phyloP scores from a whole-genome alignment of 2,888 invertebrate genomes.

The Rhingia campestris region DNA sequence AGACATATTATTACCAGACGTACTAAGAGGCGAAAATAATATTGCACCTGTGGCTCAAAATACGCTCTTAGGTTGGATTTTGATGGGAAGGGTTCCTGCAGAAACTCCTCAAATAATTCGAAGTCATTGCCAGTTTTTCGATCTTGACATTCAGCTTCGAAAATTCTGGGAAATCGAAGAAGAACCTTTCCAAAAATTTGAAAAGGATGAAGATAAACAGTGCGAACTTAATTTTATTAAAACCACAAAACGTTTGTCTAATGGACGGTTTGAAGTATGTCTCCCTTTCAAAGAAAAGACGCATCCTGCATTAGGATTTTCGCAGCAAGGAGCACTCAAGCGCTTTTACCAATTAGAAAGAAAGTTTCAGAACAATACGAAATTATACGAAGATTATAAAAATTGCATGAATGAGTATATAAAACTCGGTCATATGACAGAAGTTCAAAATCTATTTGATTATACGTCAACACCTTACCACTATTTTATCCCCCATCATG shows the following conservation, averaged over 20 bases:
- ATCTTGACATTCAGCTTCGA: constrained; percentile 1
- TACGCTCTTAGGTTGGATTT: too few species aligned
- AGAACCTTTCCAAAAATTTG: background rate
- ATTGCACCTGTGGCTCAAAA: too few species aligned
- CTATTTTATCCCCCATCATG: constrained; percentile 1
- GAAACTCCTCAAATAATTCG: background rate
- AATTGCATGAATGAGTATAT: constrained; percentile 15
- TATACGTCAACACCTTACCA: background rate
- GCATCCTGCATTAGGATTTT: background rate
- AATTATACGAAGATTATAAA: background rate
- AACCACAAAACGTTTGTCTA: background rate
- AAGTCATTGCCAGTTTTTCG: background rate
- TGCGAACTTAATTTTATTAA: constrained; percentile 7
- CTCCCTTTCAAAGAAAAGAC: too few species aligned
- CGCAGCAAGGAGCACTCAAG: background rate
- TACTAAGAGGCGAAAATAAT: too few species aligned
- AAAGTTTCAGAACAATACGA: background rate
- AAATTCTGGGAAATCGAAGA: constrained; percentile 8
- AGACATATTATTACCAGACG: too few species aligned
- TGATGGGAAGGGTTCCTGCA: background rate
- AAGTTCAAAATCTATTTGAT: background rate
- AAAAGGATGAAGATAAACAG: background rate
- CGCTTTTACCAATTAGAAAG: constrained; percentile 2
- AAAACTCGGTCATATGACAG: constrained; percentile 15
- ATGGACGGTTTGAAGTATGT: background rate